Evolutionary conservation across 2,888 invertebrate genomes (phyloP), one percentile per base, ranked within the genome.

Genomic region (Spisula solida): DNA sequence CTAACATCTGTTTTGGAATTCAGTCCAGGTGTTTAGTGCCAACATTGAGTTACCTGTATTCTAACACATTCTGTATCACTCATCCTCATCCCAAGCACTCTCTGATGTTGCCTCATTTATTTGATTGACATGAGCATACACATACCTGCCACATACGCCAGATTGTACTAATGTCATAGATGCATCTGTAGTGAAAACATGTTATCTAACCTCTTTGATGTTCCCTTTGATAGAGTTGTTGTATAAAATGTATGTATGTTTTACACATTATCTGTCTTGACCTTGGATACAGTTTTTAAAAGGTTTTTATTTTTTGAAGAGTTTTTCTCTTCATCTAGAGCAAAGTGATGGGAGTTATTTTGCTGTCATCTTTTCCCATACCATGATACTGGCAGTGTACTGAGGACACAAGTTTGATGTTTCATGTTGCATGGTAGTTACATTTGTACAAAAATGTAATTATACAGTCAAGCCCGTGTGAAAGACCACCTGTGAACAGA

Each of bases 161-260:
- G n/a, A 66, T 66, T 66, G 60, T 66, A 66, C 25, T 10, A 25
- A 66, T 66, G 60, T 25, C 60, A 25, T 66, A n/a, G 60, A 66
- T 66, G 60, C 60, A 66, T 66, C 60, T 25, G 60, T 66, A n/a
- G 25, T 66, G n/a, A 66, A 66, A 66, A 66, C 60, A 66, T n/a
- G 1, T 66, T 10, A 66, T 66, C 60, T n/a, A 66, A n/a, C n/a
- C n/a, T 66, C 60, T 66, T 66, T 66, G 60, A 66, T 25, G 60
- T 66, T 25, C 25, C 25, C 25, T 20, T n/a, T 60, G 25, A 60
- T 60, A 25, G 6, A 25, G 25, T 66, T 66, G 25, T 66, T 66
- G 25, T 66, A 25, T 10, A 60, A 66, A 25, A 10, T 66, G 6
- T 25, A 66, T 25, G 25, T 25, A 25, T 25, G 60, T 66, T 66